A percentile compares a stretch with the other conserved stretches of the same genome.
Conservation (phyloP, 2,113 vertebrate species). For the Aphyosemion australe region DNA sequence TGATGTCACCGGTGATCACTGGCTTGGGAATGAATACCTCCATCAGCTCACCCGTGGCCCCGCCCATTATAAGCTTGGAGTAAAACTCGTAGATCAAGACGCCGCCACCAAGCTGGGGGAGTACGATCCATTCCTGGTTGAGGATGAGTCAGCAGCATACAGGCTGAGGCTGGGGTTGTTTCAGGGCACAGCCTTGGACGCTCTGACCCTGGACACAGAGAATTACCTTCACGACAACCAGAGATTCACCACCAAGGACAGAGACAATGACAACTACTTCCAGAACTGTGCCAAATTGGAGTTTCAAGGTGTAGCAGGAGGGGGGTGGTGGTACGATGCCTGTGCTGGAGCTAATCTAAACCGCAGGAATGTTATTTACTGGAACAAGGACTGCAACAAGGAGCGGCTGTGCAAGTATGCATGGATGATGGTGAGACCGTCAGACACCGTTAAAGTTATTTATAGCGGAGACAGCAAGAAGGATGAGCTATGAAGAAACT, state of each 20-base stretch:
- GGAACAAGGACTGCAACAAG: constrained; percentile 86
- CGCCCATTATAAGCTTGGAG: constrained; percentile 74
- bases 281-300: constrained; percentile 85
- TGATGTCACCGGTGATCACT: constrained; percentile 82
- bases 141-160: constrained; percentile 82
- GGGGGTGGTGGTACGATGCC: constrained; percentile 86
- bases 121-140: constrained; percentile 82
- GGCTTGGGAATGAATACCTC: constrained; percentile 86
- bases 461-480: constrained; percentile 69
- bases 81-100: constrained; percentile 84
- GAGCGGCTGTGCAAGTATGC: constrained; percentile 82
- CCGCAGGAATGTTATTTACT: constrained; percentile 84
- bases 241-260: constrained; percentile 86
- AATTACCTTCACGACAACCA: constrained; percentile 91
- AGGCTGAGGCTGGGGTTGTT: constrained; percentile 84
- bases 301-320: constrained; percentile 79
- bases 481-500: constrained; percentile 78
- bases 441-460: constrained; percentile 57
- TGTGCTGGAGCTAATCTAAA: constrained; percentile 86
- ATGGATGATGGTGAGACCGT: constrained; percentile 86
- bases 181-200: constrained; percentile 82
- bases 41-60: constrained; percentile 79
- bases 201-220: constrained; percentile 85
- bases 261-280: constrained; percentile 87
- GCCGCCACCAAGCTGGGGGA: constrained; percentile 79